Base-by-base conservation (phyloP, 2,113 vertebrate species). In the Tragelaphus scriptus region DNA sequence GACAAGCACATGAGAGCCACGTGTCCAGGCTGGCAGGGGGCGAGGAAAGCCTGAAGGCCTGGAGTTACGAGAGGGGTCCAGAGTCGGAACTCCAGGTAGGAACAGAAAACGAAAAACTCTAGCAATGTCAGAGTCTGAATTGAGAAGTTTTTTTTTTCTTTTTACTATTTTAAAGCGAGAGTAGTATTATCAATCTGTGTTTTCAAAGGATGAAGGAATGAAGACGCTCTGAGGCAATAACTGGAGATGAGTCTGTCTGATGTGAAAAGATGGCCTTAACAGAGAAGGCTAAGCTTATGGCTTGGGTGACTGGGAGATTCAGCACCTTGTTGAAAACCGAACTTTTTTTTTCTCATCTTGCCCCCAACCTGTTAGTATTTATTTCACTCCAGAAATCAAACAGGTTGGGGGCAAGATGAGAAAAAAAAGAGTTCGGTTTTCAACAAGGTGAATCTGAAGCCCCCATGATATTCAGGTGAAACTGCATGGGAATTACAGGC, bases 1-100 rank as follows among this genome's bases (percentile, higher is more conserved):
- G 9, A 82, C 1, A 26, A 44, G 49, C 32, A 49, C 12, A 47
- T 0, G 9, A 55, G 13, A 36, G 15, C 5, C 36, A 28, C 2
- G 21, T n/a, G 17, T n/a, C n/a, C 25, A 91, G 61, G 30, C 63
- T 28, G 23, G 23, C 21, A n/a, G 59, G n/a, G 7, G 36, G 44
- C 15, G 12, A 40, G 44, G 23, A 89, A 55, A 63, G 55, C 6
- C 3, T 1, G 11, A 61, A n/a, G 15, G 47, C 40, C 63, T 59
- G 26, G 25, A 58, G 61, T n/a, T 17, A 30, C 30, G 6, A 93
- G 28, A 85, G 7, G 19, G 14, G 23, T 14, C 28, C 15, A 26
- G 30, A 47, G 28, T 3, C 25, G 58, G 85, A 68, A 84, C 0
- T 44, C 32, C 28, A 85, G 3, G 6, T 2, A 10, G 25, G 13